These are phyloP conservation scores for Morpho helenor DNA, from an alignment of 2,888 invertebrate genomes.

Conservation along the genomic window DNA sequence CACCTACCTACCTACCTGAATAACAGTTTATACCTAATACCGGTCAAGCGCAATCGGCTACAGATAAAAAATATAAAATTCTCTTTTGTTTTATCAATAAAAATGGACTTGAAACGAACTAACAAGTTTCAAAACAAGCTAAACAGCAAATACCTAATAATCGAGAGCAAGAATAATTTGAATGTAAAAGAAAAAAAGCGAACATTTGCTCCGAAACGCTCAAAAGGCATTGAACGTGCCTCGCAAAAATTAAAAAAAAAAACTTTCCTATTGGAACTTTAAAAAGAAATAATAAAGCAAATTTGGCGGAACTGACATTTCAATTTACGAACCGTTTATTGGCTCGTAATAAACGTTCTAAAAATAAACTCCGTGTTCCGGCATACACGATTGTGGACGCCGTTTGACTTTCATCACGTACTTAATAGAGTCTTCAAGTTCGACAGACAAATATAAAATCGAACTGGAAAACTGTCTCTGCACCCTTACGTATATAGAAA, in stretches of 20 bases:
- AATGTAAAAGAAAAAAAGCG: too few relatives aligned
- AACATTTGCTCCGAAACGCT: too few relatives aligned
- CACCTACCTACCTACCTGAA: too few relatives aligned
- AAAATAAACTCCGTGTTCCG: conserved; percentile 26
- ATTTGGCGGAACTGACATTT: conserved; percentile 30
- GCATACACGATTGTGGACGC: conserved; percentile 20
- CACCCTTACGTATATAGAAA: background rate
- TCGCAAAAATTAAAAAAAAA: background rate
- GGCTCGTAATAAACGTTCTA: conserved; percentile 28
- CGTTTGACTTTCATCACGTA: conserved; percentile 35
- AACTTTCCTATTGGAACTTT: background rate
- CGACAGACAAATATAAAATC: conserved; percentile 18
- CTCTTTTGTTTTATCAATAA: too few relatives aligned
- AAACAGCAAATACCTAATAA: too few relatives aligned
- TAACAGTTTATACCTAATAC: too few relatives aligned
- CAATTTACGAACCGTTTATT: conserved; percentile 28
- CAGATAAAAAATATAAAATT: too few relatives aligned
- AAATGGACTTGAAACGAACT: too few relatives aligned
- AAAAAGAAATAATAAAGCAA: conserved; percentile 5
- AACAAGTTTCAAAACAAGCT: too few relatives aligned
- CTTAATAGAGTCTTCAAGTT: conserved; percentile 34
- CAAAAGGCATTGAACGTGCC: background rate
- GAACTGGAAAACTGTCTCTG: conserved; percentile 1
- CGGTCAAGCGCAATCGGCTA: too few relatives aligned
- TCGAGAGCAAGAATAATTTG: too few relatives aligned